Percentiles rank a stretch among this genome's conserved stretches.
Conservation (phyloP, 2,113 vertebrate species). For the Pelvicachromis taeniatus region DNA sequence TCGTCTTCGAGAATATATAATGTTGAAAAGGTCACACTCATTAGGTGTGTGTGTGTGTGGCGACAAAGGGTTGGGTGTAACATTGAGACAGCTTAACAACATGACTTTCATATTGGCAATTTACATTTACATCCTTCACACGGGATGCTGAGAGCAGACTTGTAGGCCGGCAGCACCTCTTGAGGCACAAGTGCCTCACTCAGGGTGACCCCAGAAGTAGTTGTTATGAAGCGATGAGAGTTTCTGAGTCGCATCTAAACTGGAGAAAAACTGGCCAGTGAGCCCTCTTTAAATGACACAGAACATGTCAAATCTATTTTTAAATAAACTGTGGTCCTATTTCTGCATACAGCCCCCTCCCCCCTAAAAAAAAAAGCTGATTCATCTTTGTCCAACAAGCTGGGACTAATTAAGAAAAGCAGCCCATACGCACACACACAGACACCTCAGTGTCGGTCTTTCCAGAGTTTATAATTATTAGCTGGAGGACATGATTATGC, state of each 20-base stretch:
- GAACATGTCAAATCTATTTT: neutral
- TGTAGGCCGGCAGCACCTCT: neutral
- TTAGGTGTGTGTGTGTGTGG: neutral
- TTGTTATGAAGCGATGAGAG: neutral
- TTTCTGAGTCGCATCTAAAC: neutral
- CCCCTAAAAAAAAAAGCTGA: neutral
- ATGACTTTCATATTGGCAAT: neutral
- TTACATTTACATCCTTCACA: neutral
- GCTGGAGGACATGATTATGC: slow-evolving; percentile 48
- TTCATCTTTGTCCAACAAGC: slow-evolving; percentile 2
- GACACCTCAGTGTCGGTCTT: slow-evolving; percentile 39
- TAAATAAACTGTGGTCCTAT: neutral
- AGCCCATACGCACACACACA: neutral
- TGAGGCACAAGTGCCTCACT: neutral
- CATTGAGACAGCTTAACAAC: neutral
- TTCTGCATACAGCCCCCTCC: neutral
- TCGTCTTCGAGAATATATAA: neutral
- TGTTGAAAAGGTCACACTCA: slow-evolving; percentile 36
- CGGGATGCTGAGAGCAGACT: neutral
- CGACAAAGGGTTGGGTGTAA: neutral
- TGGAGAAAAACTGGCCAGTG: neutral
- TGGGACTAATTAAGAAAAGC: slow-evolving; percentile 43
- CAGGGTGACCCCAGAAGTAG: neutral
- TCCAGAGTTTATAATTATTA: slow-evolving; percentile 50
- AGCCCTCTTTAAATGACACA: neutral